These are phyloP conservation scores for Gastracanthus pulcherrimus DNA, from an alignment of 2,888 invertebrate species.

Conservation along the genomic window DNA sequence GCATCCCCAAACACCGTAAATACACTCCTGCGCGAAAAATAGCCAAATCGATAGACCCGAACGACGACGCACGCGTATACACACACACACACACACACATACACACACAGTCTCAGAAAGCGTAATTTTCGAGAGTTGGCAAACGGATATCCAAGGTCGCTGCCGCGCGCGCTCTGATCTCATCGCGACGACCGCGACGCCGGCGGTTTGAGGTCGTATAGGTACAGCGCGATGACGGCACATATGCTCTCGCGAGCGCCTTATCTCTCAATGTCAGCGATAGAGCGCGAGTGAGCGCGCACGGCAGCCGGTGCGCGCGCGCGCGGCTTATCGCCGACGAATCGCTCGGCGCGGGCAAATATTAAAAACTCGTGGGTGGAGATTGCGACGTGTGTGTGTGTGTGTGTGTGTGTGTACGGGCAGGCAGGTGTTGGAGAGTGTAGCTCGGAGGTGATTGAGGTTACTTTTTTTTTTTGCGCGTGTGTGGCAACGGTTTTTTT, in stretches of 20 bases:
- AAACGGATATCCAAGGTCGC: slow-evolving; percentile 42
- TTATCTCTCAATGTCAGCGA: slow-evolving; percentile 49
- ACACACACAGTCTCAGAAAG: background rate
- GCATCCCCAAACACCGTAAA: too few species aligned
- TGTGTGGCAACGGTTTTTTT: too few species aligned
- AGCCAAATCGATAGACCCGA: background rate
- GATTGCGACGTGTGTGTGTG: background rate
- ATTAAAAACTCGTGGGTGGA: background rate
- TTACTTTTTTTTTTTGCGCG: too few species aligned
- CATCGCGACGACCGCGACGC: too few species aligned
- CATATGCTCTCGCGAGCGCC: background rate
- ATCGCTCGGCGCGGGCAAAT: slow-evolving; percentile 1
- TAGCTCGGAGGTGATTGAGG: too few species aligned
- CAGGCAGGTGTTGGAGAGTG: too few species aligned
- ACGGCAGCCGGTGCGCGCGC: background rate
- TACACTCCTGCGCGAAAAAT: background rate
- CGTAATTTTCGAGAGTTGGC: slow-evolving; percentile 36
- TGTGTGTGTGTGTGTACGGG: background rate
- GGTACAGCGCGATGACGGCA: background rate
- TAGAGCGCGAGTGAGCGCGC: background rate
- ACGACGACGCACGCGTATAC: background rate
- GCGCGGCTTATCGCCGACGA: slow-evolving; percentile 9
- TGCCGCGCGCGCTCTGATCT: background rate
- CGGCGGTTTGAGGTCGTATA: background rate
- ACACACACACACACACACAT: too few species aligned